Evolutionary conservation across 2,888 invertebrate genomes (phyloP), one percentile per base, ranked within the genome.

Genomic region (Cerastis leucographa): DNA sequence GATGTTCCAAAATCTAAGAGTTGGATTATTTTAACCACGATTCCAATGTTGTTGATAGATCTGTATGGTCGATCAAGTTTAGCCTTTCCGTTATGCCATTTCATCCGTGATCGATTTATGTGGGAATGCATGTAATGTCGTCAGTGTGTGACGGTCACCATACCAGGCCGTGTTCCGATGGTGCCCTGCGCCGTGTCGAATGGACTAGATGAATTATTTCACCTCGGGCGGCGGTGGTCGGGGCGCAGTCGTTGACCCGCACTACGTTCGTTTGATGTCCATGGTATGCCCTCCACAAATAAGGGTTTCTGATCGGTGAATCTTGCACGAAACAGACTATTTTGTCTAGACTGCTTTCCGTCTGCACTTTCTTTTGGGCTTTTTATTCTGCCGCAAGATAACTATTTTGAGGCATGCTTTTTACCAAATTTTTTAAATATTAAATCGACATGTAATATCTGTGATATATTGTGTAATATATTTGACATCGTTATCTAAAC

Each of bases 221-320:
- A 91, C 91, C 91, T 91, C 91, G 83, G 87, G 81, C 83, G 83
- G 85, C 88, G 90, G 88, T 88, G 88, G 87, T 83, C 85, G 83
- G 89, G 89, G 78, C 87, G 90, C 93, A 94, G 95, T 95, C 96
- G 94, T 95, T 96, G 95, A 95, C 96, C 95, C 91, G 87, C 87
- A 85, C 81, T 88, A 89, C 86, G 89, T 87, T 88, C 89, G 89
- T 86, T 88, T 88, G 83, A 89, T 91, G 88, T 88, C 89, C 90
- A 88, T 88, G 87, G 79, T 80, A 86, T 89, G 89, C 90, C 91
- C 90, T 87, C 85, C 72, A 87, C 87, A 84, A 88, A 85, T 85
- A 90, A 88, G 89, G 89, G 87, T 82, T 84, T 82, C 61, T 76
- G 67, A 76, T 75, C 69, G 44, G 42, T 70, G 62, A 81, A 76